Conservation (phyloP, 2,113 vertebrate genomes). For the Cyphomyrus plagiostoma region DNA sequence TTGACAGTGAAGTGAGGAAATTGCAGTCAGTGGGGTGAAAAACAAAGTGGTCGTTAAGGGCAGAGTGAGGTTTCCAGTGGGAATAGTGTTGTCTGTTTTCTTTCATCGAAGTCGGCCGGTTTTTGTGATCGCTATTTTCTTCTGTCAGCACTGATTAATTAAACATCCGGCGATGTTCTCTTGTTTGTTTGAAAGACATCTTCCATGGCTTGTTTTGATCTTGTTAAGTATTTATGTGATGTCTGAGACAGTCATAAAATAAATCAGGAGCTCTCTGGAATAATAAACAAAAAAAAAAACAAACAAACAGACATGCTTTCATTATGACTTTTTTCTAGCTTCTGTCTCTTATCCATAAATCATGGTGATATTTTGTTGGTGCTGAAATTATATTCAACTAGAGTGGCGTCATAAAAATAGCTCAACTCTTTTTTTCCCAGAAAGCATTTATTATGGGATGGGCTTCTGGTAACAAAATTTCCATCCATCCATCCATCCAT, state of each 20-base stretch:
- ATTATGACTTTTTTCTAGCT: conserved; percentile 30
- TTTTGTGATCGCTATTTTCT: conserved; percentile 65
- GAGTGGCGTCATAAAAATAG: conserved; percentile 29
- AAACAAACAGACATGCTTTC: conserved; percentile 41
- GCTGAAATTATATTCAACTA: conserved; percentile 38
- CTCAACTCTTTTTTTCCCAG: background rate
- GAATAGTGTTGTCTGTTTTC: conserved; percentile 47
- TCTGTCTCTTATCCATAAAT: conserved; percentile 46
- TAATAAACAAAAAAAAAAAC: conserved; percentile 17
- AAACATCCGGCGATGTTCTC: conserved; percentile 60
- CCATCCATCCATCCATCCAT: background rate
- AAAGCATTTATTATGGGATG: background rate
- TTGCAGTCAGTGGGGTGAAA: conserved; percentile 40
- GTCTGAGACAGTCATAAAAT: conserved; percentile 40
- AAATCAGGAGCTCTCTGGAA: conserved; percentile 38
- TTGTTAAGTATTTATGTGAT: conserved; percentile 60
- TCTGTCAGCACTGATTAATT: conserved; percentile 69
- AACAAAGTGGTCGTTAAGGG: conserved; percentile 52
- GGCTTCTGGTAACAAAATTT: background rate
- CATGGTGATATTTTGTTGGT: conserved; percentile 26
- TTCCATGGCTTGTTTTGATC: conserved; percentile 49
- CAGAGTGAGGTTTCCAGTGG: conserved; percentile 48
- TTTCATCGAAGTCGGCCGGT: conserved; percentile 50
- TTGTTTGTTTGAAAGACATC: conserved; percentile 56
- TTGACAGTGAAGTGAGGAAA: conserved; percentile 47